Base-by-base conservation (phyloP, 2,797 vertebrate species). In the Acanthornis magna region DNA sequence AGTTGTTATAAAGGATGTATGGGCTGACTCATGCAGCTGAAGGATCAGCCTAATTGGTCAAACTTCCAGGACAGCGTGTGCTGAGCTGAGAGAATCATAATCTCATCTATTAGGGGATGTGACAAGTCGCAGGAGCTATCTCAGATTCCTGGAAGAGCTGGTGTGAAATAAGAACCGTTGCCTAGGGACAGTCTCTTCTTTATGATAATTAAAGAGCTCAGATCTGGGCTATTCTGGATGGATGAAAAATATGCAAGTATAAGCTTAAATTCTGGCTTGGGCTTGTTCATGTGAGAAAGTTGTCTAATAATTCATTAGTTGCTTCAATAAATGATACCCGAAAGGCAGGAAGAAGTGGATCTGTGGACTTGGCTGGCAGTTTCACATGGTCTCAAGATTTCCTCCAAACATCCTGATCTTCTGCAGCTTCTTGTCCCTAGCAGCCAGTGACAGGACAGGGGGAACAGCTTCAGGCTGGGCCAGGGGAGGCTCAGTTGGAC, bases 41-140 rank as follows among this genome's bases (percentile, higher is more conserved):
- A 93, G 84, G 87, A 89, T 89, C 92, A 91, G 74, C 71, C 71
- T 96, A 96, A 97, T 96, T 96, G 97, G 96, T 96, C 96, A 95
- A 76, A 95, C 79, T 93, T 96, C 29, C 95, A 96, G 94, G 93
- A 96, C 95, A 88, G 65, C 3, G 54, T 89, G 95, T 97, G 94
- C 96, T 93, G 91, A 97, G 91, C 93, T 91, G 93, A 93, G 68
- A 94, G 89, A 97, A 96, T 93, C 93, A 93, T 71, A 81, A 85
- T 92, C 83, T 94, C 96, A 95, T 96, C 95, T 92, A 90, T 96
- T 92, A 97, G 93, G 77, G 84, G 86, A 94, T 95, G 86, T 96
- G 96, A 96, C 96, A 97, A 83, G 91, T 77, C 88, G 76, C 91
- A 92, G 95, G 92, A 96, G 90, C 93, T 62, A 75, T 27, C 90